Evolutionary conservation across 1,140 invertebrate species (phyloP).

Genomic region (Stegodyphus mimosarum): DNA sequence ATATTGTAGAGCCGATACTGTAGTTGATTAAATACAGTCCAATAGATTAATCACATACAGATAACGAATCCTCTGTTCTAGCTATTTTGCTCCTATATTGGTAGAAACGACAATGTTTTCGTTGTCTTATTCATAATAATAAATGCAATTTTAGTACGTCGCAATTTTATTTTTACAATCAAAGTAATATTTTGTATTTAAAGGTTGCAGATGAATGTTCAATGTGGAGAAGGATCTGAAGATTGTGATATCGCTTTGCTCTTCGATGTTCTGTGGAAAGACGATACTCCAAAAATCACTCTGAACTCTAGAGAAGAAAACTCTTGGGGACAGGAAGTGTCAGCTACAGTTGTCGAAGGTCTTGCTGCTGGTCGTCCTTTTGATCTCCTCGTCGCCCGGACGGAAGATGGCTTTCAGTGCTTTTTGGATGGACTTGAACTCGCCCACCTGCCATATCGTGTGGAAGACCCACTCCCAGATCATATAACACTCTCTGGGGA

Average conservation of each 20-base stretch:
- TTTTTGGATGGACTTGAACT: constrained; percentile 33
- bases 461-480: constrained; percentile 36
- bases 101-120: too few relatives aligned
- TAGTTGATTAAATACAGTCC: too few relatives aligned
- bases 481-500: constrained; percentile 40
- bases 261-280: constrained; percentile 23
- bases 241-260: constrained; percentile 36
- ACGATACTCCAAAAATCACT: constrained; percentile 17
- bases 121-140: too few relatives aligned
- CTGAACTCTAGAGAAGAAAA: constrained; percentile 45
- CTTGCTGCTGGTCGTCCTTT: constrained; percentile 4
- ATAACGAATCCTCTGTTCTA: too few relatives aligned
- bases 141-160: too few relatives aligned
- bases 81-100: too few relatives aligned
- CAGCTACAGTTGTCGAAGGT: background rate
- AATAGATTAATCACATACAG: too few relatives aligned
- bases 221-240: constrained; percentile 34
- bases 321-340: constrained; percentile 29
- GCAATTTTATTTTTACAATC: too few relatives aligned
- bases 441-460: constrained; percentile 15
- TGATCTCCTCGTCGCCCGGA: constrained; percentile 9
- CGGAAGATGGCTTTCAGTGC: constrained; percentile 14
- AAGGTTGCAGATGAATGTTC: constrained; percentile 35
- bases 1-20: too few relatives aligned
- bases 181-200: background rate